Conservation (phyloP, 2,888 invertebrate genomes). For the Rapana venosa region DNA sequence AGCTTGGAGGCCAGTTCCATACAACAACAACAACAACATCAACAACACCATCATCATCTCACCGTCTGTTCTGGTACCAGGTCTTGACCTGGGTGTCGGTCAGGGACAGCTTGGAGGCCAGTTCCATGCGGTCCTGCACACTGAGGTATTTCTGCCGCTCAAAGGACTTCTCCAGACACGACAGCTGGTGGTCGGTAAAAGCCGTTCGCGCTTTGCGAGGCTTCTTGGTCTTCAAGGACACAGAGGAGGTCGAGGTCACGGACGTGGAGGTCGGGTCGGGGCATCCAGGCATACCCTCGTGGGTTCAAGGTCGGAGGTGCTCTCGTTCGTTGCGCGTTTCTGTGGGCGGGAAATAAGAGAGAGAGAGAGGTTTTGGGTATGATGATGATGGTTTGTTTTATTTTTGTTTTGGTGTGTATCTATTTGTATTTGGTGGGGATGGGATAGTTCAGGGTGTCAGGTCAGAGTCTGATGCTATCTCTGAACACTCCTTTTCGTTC, state of each 20-base stretch:
- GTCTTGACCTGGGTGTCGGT: conserved; percentile 99
- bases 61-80: conserved; percentile 99
- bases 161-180: conserved; percentile 95
- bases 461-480: too few species aligned
- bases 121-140: conserved; percentile 95
- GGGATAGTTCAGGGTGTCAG: too few species aligned
- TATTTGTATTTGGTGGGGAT: too few species aligned
- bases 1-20: background rate
- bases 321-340: conserved; percentile 42
- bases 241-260: conserved; percentile 23
- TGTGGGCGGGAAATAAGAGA: background rate
- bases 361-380: background rate
- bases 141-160: conserved; percentile 91
- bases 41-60: conserved; percentile 17
- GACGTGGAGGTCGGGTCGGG: conserved; percentile 34
- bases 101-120: conserved; percentile 94
- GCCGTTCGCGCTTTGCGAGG: conserved; percentile 98
- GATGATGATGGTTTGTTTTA: too few species aligned
- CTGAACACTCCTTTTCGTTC: too few species aligned
- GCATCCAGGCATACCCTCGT: conserved; percentile 9
- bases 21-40: background rate
- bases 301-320: conserved; percentile 23
- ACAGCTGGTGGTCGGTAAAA: conserved; percentile 97
- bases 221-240: conserved; percentile 84
- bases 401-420: too few species aligned